Evolutionary conservation across 2,113 vertebrate species (phyloP).

Genomic region (Microcebus jonahi): DNA sequence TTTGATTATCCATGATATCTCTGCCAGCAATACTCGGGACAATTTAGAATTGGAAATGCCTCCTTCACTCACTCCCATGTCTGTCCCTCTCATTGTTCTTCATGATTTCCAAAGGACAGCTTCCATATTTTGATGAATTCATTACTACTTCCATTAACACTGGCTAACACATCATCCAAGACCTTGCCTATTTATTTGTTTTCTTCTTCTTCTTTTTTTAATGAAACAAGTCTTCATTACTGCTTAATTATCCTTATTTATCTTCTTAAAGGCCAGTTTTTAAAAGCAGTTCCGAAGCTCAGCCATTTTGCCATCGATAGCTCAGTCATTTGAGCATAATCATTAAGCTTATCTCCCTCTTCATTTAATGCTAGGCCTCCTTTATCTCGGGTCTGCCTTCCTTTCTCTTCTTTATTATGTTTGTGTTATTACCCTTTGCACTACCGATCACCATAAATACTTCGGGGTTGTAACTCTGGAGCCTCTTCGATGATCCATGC

Average conservation of each 20-base stretch:
- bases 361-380: constrained; percentile 37
- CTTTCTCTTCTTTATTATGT: constrained; percentile 71
- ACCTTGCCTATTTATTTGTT: constrained; percentile 63
- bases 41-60: not conserved
- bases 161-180: constrained; percentile 26
- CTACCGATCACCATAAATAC: constrained; percentile 64
- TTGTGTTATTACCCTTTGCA: constrained; percentile 64
- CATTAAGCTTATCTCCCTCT: constrained; percentile 61
- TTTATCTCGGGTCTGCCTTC: constrained; percentile 54
- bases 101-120: not conserved
- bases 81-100: not conserved
- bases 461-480: constrained; percentile 53
- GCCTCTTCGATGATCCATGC: constrained; percentile 58
- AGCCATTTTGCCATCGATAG: constrained; percentile 65
- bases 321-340: constrained; percentile 66
- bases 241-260: constrained; percentile 75
- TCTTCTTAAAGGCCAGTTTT: constrained; percentile 76
- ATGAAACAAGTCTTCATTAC: constrained; percentile 71
- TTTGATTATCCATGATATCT: not conserved
- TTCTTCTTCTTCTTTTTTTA: constrained; percentile 33
- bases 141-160: constrained; percentile 54
- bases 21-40: not conserved
- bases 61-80: not conserved
- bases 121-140: constrained; percentile 39
- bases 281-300: constrained; percentile 68